phyloP scores from a whole-genome alignment of 2,113 vertebrate genomes.

The Oriolus oriolus region DNA sequence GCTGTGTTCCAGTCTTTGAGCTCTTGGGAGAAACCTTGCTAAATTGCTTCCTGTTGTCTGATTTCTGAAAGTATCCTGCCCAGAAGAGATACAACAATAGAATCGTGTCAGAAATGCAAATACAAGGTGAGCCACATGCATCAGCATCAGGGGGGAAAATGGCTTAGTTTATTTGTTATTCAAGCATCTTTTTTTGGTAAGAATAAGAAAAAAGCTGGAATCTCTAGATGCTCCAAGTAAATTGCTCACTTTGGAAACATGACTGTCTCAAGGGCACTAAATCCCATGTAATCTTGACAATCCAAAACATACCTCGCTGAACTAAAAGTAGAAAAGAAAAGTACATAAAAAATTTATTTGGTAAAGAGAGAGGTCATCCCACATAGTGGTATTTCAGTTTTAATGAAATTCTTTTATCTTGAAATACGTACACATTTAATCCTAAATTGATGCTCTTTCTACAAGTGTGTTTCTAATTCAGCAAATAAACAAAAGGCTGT shows the following conservation, averaged over 20 bases:
- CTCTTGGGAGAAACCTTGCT: slow-evolving; percentile 20
- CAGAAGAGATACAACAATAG: not conserved
- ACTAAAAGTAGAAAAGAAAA: not conserved
- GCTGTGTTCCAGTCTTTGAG: slow-evolving; percentile 41
- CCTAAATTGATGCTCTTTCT: not conserved
- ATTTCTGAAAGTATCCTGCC: slow-evolving; percentile 26
- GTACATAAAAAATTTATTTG: not conserved
- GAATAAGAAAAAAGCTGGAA: not conserved
- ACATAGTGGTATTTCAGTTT: not conserved
- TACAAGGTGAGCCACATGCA: not conserved
- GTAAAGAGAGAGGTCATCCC: not conserved
- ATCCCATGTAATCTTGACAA: not conserved
- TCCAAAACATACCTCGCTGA: not conserved
- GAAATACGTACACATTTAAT: not conserved
- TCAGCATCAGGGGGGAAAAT: not conserved
- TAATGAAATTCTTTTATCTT: not conserved
- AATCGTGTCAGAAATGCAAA: not conserved
- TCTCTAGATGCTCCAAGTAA: not conserved
- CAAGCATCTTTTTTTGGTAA: not conserved
- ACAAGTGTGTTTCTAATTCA: not conserved
- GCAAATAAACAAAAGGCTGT: not conserved
- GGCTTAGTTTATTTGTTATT: not conserved
- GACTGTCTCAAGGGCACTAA: not conserved
- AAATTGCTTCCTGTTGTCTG: slow-evolving; percentile 56
- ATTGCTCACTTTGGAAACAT: not conserved